Conservation (phyloP, 2,888 invertebrate species). For the Dendrolimus houi region DNA sequence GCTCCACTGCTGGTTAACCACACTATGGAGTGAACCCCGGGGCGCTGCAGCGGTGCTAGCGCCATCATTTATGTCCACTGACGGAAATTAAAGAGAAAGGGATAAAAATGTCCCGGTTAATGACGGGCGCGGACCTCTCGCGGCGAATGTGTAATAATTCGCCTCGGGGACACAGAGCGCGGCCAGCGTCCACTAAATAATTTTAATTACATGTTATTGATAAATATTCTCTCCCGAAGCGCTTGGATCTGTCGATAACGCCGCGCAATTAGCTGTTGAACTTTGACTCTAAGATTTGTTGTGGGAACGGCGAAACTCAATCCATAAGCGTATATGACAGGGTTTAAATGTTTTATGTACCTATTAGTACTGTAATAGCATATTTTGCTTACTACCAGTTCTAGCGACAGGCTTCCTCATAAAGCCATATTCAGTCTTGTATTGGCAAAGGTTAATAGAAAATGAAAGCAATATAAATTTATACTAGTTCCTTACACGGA, state of each 20-base stretch:
- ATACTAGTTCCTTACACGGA: too few species aligned
- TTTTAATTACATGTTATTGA: conserved; percentile 76
- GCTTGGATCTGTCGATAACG: conserved; percentile 63
- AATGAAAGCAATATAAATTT: too few species aligned
- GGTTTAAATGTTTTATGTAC: conserved; percentile 12
- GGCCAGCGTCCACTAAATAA: conserved; percentile 56
- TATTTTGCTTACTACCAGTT: too few species aligned
- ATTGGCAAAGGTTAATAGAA: too few species aligned
- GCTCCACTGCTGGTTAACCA: background rate
- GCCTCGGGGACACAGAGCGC: conserved; percentile 51
- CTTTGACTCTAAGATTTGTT: conserved; percentile 68
- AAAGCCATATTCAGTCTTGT: too few species aligned
- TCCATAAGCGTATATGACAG: conserved; percentile 22
- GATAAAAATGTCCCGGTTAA: conserved; percentile 71
- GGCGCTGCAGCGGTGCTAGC: conserved; percentile 55
- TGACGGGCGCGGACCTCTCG: conserved; percentile 63
- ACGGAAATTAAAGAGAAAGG: conserved; percentile 72
- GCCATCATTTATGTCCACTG: conserved; percentile 67
- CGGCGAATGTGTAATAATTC: conserved; percentile 69
- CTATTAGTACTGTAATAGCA: too few species aligned
- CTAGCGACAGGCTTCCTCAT: too few species aligned
- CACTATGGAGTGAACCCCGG: conserved; percentile 40
- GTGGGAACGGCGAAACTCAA: conserved; percentile 65
- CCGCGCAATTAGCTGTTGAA: conserved; percentile 67
- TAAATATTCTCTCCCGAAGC: conserved; percentile 66